Percentiles rank a stretch among this genome's conserved stretches.
Evolutionary conservation across 2,888 invertebrate genomes (phyloP).

Genomic region (Mantis religiosa): DNA sequence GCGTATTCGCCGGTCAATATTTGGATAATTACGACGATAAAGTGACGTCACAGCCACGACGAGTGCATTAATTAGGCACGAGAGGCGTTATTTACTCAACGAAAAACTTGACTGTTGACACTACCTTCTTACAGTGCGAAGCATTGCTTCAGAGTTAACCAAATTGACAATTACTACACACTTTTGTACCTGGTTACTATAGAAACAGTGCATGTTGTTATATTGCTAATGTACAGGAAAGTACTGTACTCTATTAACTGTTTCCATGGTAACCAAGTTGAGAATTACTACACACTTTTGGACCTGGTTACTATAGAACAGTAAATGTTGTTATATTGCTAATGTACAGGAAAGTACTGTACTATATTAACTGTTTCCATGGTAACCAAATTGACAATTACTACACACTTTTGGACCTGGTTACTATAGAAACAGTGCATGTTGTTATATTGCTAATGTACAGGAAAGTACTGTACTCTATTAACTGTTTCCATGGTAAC

Average conservation of each 20-base stretch:
- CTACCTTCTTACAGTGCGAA: too few species aligned
- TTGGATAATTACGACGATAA: not conserved
- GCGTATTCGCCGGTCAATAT: not conserved
- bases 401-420: not conserved
- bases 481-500: not conserved
- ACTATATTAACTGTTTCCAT: not conserved
- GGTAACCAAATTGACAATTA: not conserved
- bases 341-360: not conserved
- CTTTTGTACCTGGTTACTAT: too few species aligned
- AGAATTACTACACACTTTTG: too few species aligned
- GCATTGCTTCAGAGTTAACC: too few species aligned
- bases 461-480: not conserved
- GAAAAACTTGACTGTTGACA: not conserved
- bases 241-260: too few species aligned
- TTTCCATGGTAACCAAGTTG: too few species aligned
- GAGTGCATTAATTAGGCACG: not conserved
- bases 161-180: too few species aligned
- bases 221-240: too few species aligned
- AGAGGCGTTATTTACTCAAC: not conserved
- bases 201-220: too few species aligned
- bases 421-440: not conserved
- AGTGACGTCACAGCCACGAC: not conserved
- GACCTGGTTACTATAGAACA: too few species aligned
- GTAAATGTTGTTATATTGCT: too few species aligned
- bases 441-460: not conserved